phyloP scores from a whole-genome alignment of 2,888 invertebrate species.

The Drosophila meridionalis region DNA sequence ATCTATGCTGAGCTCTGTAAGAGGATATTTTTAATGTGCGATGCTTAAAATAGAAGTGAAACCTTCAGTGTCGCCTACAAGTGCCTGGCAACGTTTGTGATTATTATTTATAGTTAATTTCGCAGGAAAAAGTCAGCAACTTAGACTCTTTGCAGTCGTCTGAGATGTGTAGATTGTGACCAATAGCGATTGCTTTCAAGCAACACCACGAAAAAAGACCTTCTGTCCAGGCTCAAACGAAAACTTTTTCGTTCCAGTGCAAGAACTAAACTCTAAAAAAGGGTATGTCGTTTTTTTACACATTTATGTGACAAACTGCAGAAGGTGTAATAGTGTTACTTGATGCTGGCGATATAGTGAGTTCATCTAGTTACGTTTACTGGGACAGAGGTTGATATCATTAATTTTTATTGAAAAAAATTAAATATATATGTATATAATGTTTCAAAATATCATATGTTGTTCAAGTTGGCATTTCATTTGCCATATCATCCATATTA shows the following conservation, averaged over 20 bases:
- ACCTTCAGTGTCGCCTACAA: background rate
- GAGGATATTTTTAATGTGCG: background rate
- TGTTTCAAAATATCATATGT: too few species aligned
- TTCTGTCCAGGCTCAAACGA: background rate
- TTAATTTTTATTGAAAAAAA: too few species aligned
- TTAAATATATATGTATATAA: too few species aligned
- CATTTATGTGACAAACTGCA: background rate
- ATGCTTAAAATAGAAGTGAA: background rate
- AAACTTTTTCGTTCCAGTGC: background rate
- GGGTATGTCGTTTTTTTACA: too few species aligned
- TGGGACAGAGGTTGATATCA: too few species aligned
- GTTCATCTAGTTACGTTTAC: background rate
- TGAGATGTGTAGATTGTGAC: background rate
- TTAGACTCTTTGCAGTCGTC: background rate
- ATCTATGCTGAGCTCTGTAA: background rate
- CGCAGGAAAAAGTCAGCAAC: background rate
- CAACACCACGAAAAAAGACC: background rate
- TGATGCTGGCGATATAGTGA: background rate
- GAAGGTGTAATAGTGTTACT: background rate
- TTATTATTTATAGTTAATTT: constrained; percentile 4
- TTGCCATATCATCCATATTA: background rate
- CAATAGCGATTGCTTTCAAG: background rate
- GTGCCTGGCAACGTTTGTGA: background rate
- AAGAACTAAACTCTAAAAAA: background rate
- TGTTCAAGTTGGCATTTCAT: too few species aligned